Conservation (phyloP, 2,888 invertebrate species). For the Metellina segmentata region DNA sequence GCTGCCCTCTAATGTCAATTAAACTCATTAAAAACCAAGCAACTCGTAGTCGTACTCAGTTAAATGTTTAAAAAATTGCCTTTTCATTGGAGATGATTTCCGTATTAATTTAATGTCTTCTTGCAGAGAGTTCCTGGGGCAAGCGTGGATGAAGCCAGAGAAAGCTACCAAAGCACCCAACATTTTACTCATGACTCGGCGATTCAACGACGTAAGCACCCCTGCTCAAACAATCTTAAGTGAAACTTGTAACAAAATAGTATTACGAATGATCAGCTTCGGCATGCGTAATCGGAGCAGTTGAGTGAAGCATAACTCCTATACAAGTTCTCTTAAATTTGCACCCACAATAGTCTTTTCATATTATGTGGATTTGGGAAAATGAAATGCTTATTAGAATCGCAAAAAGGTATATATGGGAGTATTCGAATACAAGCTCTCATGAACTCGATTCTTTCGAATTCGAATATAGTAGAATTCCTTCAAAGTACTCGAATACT, state of each 20-base stretch:
- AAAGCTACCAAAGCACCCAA: constrained; percentile 90
- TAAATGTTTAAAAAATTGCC: no score
- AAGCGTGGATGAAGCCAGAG: constrained; percentile 94
- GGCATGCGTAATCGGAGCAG: neutral
- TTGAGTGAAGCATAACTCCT: neutral
- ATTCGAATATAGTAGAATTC: no score
- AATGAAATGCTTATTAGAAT: neutral
- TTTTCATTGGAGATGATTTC: no score
- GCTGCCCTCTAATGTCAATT: no score
- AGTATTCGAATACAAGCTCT: no score
- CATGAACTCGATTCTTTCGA: no score
- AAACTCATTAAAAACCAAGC: no score
- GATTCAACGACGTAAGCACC: constrained; percentile 89
- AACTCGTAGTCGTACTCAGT: no score
- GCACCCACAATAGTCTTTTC: no score
- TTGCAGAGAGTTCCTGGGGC: constrained; percentile 89
- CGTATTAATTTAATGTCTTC: neutral
- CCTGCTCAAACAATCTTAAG: neutral
- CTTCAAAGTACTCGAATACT: no score
- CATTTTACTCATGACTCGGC: constrained; percentile 91
- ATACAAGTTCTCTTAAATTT: neutral
- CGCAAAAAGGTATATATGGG: no score
- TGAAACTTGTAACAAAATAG: neutral
- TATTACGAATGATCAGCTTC: neutral
- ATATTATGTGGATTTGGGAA: neutral